Percentiles rank a stretch among this genome's conserved stretches.
Evolutionary conservation across 2,888 invertebrate genomes (phyloP).

Genomic region (Ophion costatus): DNA sequence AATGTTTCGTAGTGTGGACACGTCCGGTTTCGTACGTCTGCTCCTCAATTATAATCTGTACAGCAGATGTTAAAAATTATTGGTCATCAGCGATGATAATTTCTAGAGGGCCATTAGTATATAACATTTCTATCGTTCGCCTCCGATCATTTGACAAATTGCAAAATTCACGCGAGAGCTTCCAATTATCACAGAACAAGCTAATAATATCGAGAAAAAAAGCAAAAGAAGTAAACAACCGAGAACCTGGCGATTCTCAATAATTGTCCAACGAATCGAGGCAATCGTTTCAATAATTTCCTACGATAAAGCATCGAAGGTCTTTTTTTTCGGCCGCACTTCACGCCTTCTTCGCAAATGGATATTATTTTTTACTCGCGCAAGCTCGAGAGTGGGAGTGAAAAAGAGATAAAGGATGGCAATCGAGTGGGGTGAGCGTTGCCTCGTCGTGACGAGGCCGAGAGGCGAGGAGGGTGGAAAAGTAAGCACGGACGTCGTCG

Average conservation of each 20-base stretch:
- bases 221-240: not conserved
- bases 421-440: conserved; percentile 35
- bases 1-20: too few relatives aligned
- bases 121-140: too few relatives aligned
- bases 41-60: too few relatives aligned
- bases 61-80: too few relatives aligned
- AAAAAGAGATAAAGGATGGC: conserved; percentile 66
- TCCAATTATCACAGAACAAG: too few relatives aligned
- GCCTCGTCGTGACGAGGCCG: conserved; percentile 35
- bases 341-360: conserved; percentile 66
- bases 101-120: too few relatives aligned
- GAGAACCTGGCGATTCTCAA: not conserved
- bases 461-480: conserved; percentile 56
- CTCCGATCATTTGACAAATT: too few relatives aligned
- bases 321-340: conserved; percentile 25
- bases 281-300: conserved; percentile 2
- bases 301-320: not conserved
- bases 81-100: too few relatives aligned
- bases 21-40: too few relatives aligned
- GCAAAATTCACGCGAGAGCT: too few relatives aligned
- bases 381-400: conserved; percentile 37
- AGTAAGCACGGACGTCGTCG: conserved; percentile 56
- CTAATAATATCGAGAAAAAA: too few relatives aligned
- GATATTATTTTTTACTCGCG: conserved; percentile 79
- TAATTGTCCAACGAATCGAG: not conserved